Evolutionary conservation across 1,140 invertebrate genomes (phyloP).

Genomic region (Marisa cornuarietis): DNA sequence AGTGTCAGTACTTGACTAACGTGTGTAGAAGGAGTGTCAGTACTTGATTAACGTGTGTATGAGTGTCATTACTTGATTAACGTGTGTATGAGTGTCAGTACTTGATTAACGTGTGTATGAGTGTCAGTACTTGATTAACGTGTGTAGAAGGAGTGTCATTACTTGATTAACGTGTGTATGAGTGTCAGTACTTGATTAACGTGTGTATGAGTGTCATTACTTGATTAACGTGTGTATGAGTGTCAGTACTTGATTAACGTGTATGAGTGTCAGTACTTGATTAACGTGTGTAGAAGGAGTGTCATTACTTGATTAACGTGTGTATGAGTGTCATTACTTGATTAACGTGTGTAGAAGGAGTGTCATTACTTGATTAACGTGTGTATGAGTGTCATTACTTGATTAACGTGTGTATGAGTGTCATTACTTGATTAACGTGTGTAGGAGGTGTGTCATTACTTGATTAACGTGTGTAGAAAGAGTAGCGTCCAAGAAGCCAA

Average conservation of each 20-base stretch:
- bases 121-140: slow-evolving; percentile 42
- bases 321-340: slow-evolving; percentile 30
- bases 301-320: no score
- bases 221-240: slow-evolving; percentile 49
- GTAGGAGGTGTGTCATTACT: slow-evolving; percentile 25
- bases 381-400: slow-evolving; percentile 39
- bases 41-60: slow-evolving; percentile 52
- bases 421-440: slow-evolving; percentile 49
- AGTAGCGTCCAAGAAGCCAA: slow-evolving; percentile 62
- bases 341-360: slow-evolving; percentile 57
- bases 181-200: no score
- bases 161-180: slow-evolving; percentile 53
- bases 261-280: slow-evolving; percentile 29
- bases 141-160: slow-evolving; percentile 55
- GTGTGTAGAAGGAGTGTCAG: no score
- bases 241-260: no score
- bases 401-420: slow-evolving; percentile 43
- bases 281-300: slow-evolving; percentile 58
- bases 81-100: no score
- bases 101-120: no score
- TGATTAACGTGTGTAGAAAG: slow-evolving; percentile 55
- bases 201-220: slow-evolving; percentile 30
- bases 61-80: slow-evolving; percentile 39
- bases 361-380: slow-evolving; percentile 50
- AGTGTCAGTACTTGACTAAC: no score